Evolutionary conservation across 2,797 vertebrate genomes (phyloP).

Genomic region (Dallia pectoralis): DNA sequence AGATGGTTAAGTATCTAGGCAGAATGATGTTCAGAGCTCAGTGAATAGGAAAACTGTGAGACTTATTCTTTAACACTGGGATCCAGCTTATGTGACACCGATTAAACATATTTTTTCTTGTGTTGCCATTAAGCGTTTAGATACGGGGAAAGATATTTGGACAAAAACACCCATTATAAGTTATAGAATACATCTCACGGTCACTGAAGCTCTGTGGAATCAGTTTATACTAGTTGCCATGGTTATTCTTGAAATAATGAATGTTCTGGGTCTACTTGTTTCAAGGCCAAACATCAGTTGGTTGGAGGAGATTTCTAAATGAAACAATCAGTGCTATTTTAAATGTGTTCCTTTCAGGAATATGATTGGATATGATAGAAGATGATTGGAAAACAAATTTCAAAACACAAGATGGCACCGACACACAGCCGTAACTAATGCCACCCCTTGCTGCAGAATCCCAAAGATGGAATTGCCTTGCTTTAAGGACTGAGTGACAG

Average conservation of each 20-base stretch:
- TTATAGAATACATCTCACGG: not conserved
- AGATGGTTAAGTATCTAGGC: too few species aligned
- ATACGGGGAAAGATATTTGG: not conserved
- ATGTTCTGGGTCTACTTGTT: conserved; percentile 8
- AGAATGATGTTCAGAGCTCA: too few species aligned
- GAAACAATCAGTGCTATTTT: not conserved
- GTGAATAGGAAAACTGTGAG: too few species aligned
- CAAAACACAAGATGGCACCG: not conserved
- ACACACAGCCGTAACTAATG: not conserved
- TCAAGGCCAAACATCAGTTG: conserved; percentile 11
- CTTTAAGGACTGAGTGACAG: not conserved
- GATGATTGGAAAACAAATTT: not conserved
- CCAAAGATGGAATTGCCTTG: conserved; percentile 1
- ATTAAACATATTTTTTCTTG: too few species aligned
- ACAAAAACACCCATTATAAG: not conserved
- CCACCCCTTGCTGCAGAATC: not conserved
- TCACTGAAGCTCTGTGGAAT: not conserved
- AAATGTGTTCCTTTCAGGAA: not conserved
- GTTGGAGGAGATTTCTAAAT: conserved; percentile 8
- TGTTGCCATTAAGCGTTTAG: not conserved
- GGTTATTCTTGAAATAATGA: conserved; percentile 3
- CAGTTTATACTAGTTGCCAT: conserved; percentile 16
- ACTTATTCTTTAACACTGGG: not conserved
- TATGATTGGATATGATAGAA: not conserved
- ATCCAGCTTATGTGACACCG: not conserved